Conservation (phyloP, 2,888 invertebrate species). For the Andrena chrysosceles region DNA sequence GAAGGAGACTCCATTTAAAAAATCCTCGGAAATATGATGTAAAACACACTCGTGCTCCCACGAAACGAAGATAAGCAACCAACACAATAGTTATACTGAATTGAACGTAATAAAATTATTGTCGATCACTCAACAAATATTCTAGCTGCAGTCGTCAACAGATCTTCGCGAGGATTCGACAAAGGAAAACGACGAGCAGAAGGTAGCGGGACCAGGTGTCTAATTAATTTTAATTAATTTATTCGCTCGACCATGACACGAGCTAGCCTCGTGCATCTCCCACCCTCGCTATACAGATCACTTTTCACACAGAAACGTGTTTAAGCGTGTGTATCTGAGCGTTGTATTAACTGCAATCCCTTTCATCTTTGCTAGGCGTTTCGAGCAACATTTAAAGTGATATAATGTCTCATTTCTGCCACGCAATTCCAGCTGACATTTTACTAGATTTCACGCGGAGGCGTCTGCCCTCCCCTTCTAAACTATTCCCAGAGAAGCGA, state of each 20-base stretch:
- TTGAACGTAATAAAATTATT: neutral
- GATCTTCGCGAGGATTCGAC: neutral
- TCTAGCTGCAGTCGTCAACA: neutral
- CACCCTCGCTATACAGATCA: neutral
- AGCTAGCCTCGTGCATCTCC: too few relatives aligned
- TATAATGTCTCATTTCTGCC: constrained; percentile 12
- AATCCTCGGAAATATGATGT: too few relatives aligned
- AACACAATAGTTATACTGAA: neutral
- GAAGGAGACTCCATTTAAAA: too few relatives aligned
- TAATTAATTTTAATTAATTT: constrained; percentile 44
- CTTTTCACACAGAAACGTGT: neutral
- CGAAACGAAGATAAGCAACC: too few relatives aligned
- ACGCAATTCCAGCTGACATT: constrained; percentile 1
- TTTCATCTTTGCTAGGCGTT: neutral
- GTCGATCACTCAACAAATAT: neutral
- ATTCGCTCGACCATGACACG: constrained; percentile 2
- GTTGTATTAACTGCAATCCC: too few relatives aligned
- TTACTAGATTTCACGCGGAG: neutral
- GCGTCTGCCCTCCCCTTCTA: neutral
- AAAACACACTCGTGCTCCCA: too few relatives aligned
- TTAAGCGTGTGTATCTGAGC: too few relatives aligned
- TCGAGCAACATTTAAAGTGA: constrained; percentile 1
- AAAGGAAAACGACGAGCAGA: neutral
- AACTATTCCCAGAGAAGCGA: constrained; percentile 12
- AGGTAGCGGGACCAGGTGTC: neutral